phyloP scores from a whole-genome alignment of 2,113 vertebrate genomes.

The Tenebrosternarchus preto region DNA sequence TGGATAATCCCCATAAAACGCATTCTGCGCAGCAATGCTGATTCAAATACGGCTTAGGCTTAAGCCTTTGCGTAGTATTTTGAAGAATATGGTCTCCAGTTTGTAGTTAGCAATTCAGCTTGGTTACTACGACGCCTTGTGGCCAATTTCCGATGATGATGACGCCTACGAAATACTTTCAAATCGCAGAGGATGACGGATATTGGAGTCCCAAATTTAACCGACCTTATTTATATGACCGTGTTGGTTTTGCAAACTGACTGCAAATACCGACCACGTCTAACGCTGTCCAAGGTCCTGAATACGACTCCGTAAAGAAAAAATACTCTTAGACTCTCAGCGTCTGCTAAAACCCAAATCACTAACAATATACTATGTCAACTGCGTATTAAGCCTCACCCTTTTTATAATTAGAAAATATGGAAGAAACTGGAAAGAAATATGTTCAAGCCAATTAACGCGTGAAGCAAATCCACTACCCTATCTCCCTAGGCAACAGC shows the following conservation, averaged over 20 bases:
- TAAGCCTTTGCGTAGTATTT: slow-evolving; percentile 50
- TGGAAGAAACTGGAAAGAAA: neutral
- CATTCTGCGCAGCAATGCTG: slow-evolving; percentile 31
- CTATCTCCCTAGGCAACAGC: neutral
- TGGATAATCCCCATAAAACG: slow-evolving; percentile 41
- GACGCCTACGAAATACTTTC: slow-evolving; percentile 17
- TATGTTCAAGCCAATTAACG: neutral
- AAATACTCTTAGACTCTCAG: neutral
- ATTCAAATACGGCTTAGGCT: slow-evolving; percentile 21
- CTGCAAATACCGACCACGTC: slow-evolving; percentile 43
- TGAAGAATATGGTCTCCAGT: slow-evolving; percentile 58
- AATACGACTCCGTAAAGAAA: slow-evolving; percentile 17
- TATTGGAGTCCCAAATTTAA: slow-evolving; percentile 37
- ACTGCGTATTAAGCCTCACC: neutral
- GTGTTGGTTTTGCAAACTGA: neutral
- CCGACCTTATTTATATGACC: too few species aligned
- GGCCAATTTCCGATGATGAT: slow-evolving; percentile 53
- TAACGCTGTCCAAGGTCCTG: slow-evolving; percentile 62
- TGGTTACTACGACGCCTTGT: slow-evolving; percentile 63
- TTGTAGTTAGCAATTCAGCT: slow-evolving; percentile 45
- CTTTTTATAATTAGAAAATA: neutral
- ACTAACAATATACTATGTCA: neutral
- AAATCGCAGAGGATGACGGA: slow-evolving; percentile 33
- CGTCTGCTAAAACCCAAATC: neutral
- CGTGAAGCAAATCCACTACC: too few species aligned